Conservation (phyloP, 2,888 invertebrate species). For the Ophraella communa region DNA sequence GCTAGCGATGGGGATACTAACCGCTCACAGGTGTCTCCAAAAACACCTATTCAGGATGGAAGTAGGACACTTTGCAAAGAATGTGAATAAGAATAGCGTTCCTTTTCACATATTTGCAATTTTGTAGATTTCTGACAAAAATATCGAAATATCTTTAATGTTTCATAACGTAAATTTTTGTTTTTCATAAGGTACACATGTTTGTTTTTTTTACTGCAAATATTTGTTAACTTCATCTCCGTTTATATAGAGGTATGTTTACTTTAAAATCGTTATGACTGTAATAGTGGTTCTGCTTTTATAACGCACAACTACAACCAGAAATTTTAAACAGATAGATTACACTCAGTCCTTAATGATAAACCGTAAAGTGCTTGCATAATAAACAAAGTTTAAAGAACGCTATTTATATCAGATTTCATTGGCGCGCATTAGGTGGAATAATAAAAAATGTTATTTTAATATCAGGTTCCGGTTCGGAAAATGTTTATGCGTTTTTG, state of each 20-base stretch:
- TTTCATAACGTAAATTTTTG: background rate
- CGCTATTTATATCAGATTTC: background rate
- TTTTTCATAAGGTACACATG: no score
- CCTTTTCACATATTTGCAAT: no score
- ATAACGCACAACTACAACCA: background rate
- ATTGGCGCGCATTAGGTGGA: background rate
- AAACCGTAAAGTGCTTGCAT: constrained; percentile 14
- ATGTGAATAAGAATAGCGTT: no score
- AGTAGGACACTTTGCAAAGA: no score
- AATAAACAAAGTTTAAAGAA: constrained; percentile 11
- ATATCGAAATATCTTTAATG: background rate
- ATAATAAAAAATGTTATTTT: no score
- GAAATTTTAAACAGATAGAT: background rate
- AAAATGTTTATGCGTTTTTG: no score
- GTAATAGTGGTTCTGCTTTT: constrained; percentile 5
- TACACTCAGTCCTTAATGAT: constrained; percentile 11
- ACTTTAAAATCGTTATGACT: background rate
- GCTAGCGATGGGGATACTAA: no score
- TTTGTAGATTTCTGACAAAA: no score
- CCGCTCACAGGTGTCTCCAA: no score
- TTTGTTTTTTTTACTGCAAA: constrained; percentile 1
- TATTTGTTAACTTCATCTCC: constrained; percentile 3
- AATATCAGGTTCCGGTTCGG: no score
- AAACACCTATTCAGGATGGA: no score
- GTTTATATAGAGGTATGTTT: background rate